Evolutionary conservation across 2,888 invertebrate genomes (phyloP).

Genomic region (Stenoptilia bipunctidactyla): DNA sequence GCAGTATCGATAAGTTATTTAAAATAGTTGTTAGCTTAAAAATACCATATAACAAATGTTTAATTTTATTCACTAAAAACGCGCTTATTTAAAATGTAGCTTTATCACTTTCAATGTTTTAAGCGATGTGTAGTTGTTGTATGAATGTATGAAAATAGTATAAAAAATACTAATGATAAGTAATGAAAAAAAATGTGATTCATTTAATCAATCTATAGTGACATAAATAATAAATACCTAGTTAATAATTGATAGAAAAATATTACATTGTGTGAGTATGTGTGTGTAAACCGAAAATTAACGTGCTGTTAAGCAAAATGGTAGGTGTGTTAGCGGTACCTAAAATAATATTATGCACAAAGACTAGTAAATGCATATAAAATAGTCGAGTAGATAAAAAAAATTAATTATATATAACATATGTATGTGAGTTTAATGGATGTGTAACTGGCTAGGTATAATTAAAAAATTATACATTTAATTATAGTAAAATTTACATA

Average conservation of each 20-base stretch:
- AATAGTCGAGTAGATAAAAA: slow-evolving; percentile 30
- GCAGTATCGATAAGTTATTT: no score
- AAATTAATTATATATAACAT: slow-evolving; percentile 21
- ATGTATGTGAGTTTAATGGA: slow-evolving; percentile 12
- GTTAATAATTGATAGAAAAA: slow-evolving; percentile 10
- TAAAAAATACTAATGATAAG: slow-evolving; percentile 25
- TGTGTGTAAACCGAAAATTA: neutral
- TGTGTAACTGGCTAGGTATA: slow-evolving; percentile 8
- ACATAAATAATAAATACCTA: slow-evolving; percentile 14
- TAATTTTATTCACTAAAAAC: no score
- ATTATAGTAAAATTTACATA: slow-evolving; percentile 21
- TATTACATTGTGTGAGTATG: slow-evolving; percentile 14
- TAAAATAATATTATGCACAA: slow-evolving; percentile 28
- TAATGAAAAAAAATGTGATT: slow-evolving; percentile 47
- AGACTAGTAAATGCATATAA: slow-evolving; percentile 33
- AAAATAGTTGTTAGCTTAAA: no score
- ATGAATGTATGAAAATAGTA: slow-evolving; percentile 15
- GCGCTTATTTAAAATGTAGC: neutral
- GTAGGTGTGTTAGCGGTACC: slow-evolving; percentile 23
- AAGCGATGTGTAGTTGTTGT: neutral
- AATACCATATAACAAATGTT: no score
- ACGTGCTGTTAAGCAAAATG: slow-evolving; percentile 24
- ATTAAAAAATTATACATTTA: slow-evolving; percentile 22
- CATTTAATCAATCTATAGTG: slow-evolving; percentile 31
- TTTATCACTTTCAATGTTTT: neutral